Percentiles rank a stretch among this genome's conserved stretches.
Conservation (phyloP, 2,797 vertebrate genomes). For the Spea hammondii region DNA sequence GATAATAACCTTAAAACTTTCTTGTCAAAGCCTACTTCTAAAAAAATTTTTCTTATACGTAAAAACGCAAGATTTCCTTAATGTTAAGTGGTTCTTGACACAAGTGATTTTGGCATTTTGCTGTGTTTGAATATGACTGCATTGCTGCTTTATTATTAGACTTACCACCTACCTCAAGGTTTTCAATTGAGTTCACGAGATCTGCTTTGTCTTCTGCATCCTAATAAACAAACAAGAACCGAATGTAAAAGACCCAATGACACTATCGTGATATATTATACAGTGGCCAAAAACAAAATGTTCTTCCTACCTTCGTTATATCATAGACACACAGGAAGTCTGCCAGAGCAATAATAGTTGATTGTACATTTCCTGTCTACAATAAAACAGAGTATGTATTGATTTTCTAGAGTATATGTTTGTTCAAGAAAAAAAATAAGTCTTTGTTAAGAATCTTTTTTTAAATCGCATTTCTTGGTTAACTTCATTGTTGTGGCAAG, state of each 20-base stretch:
- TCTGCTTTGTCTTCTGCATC: background rate
- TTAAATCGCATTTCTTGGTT: too few species aligned
- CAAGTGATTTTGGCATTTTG: too few species aligned
- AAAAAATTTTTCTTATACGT: too few species aligned
- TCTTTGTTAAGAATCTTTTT: background rate
- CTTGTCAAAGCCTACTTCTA: too few species aligned
- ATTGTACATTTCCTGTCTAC: background rate
- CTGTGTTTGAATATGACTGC: too few species aligned
- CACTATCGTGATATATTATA: background rate
- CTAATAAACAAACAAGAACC: slow-evolving; percentile 8
- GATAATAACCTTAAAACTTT: too few species aligned
- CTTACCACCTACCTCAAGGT: background rate
- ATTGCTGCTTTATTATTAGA: too few species aligned
- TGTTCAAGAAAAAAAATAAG: background rate
- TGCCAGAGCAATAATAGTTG: background rate
- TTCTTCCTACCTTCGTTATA: background rate
- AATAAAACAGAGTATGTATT: background rate
- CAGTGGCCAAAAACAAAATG: background rate
- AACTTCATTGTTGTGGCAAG: too few species aligned
- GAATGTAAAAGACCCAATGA: background rate
- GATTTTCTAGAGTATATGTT: background rate
- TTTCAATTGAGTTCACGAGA: slow-evolving; percentile 1
- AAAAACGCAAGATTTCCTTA: too few species aligned
- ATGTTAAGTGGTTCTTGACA: too few species aligned
- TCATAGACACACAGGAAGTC: background rate